These are phyloP conservation scores for Hemichromis elongatus DNA, from an alignment of 2,113 vertebrate species.

Conservation along the genomic window DNA sequence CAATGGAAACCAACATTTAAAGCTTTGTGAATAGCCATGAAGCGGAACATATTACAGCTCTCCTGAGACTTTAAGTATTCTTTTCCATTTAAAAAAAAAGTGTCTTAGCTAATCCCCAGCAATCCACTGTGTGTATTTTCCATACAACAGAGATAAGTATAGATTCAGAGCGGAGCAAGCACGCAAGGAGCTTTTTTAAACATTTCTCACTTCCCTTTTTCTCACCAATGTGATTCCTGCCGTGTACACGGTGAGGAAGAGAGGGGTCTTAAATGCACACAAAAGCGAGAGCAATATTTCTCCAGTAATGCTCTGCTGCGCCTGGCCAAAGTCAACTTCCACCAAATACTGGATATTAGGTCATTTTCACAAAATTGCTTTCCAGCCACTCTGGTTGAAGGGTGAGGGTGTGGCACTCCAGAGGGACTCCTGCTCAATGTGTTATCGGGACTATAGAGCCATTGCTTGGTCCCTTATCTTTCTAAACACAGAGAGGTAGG, in stretches of 20 bases:
- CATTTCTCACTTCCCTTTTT: slow-evolving; percentile 18
- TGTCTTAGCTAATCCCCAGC: background rate
- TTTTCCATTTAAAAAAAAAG: background rate
- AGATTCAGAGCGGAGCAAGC: background rate
- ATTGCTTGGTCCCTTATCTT: slow-evolving; percentile 71
- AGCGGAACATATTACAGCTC: background rate
- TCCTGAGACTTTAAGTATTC: background rate
- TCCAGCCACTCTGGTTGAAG: slow-evolving; percentile 36
- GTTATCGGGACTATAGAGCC: slow-evolving; percentile 55
- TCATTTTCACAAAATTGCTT: slow-evolving; percentile 47
- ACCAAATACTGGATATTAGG: slow-evolving; percentile 46
- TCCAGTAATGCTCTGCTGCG: slow-evolving; percentile 16
- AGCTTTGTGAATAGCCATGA: background rate
- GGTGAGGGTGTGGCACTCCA: slow-evolving; percentile 19
- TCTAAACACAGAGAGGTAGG: slow-evolving; percentile 57
- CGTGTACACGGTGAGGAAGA: background rate
- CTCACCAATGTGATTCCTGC: slow-evolving; percentile 26
- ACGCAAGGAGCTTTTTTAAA: background rate
- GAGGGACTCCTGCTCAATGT: slow-evolving; percentile 31
- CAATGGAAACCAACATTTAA: background rate
- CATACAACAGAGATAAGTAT: background rate
- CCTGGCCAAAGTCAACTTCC: slow-evolving; percentile 69
- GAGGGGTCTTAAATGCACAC: background rate
- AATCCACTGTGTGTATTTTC: background rate
- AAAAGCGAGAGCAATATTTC: slow-evolving; percentile 34